A percentile compares a stretch with the other conserved stretches of the same genome.
phyloP scores from a whole-genome alignment of 2,113 vertebrate genomes.

The Microcebus tavaratra region DNA sequence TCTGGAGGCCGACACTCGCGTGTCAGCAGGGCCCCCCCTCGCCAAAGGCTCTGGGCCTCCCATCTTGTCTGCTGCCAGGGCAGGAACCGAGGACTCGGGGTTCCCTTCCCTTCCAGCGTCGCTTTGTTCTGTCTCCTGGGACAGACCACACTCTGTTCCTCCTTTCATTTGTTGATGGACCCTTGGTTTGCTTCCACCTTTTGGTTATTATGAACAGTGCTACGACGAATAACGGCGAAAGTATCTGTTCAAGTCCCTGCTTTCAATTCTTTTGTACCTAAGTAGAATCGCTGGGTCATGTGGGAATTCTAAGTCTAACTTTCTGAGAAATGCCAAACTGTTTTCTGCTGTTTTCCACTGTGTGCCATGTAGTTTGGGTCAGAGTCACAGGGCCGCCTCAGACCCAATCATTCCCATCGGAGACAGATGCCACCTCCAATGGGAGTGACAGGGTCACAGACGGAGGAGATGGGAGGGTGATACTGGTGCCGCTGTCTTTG shows the following conservation, averaged over 20 bases:
- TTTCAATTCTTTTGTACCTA: not conserved
- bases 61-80: not conserved
- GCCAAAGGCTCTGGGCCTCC: not conserved
- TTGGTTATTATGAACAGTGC: not conserved
- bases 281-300: not conserved
- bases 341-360: not conserved
- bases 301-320: not conserved
- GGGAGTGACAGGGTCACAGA: not conserved
- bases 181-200: not conserved
- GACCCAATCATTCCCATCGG: not conserved
- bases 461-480: too few species aligned
- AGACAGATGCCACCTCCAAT: not conserved
- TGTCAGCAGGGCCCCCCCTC: not conserved
- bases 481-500: not conserved
- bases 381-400: not conserved
- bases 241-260: not conserved
- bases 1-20: not conserved
- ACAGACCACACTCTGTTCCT: not conserved
- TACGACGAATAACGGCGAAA: not conserved
- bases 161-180: not conserved
- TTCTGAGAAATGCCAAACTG: not conserved
- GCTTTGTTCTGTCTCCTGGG: not conserved
- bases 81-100: not conserved
- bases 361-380: not conserved
- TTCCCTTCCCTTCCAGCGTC: not conserved